Evolutionary conservation across 2,888 invertebrate species (phyloP).

Genomic region (Hydriomena furcata): DNA sequence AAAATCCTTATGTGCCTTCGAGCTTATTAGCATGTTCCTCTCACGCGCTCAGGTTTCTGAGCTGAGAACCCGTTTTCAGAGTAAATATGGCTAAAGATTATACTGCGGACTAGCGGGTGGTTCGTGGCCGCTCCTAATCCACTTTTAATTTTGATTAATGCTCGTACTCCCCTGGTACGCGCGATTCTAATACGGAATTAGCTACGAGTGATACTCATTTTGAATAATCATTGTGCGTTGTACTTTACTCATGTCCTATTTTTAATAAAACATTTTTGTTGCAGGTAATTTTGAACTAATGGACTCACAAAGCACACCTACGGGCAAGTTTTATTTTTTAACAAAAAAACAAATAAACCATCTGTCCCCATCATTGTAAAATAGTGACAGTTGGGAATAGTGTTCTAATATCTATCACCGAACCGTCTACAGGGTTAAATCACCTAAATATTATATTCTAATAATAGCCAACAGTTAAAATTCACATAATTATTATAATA

Average conservation of each 20-base stretch:
- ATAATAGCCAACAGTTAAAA: too few relatives aligned
- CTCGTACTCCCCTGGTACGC: constrained; percentile 52
- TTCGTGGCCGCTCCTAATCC: constrained; percentile 61
- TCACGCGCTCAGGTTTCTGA: too few relatives aligned
- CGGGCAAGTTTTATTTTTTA: too few relatives aligned
- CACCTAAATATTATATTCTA: too few relatives aligned
- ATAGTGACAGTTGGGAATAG: too few relatives aligned
- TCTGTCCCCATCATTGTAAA: neutral
- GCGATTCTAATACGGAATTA: constrained; percentile 44
- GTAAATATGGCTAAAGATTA: constrained; percentile 17
- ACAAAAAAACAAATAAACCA: too few relatives aligned
- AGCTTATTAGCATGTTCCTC: too few relatives aligned
- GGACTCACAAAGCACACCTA: too few relatives aligned
- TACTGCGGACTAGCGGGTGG: constrained; percentile 36
- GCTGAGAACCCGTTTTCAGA: constrained; percentile 1
- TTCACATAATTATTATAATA: too few relatives aligned
- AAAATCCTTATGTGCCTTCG: too few relatives aligned
- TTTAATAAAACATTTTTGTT: constrained; percentile 8
- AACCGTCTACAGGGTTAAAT: too few relatives aligned
- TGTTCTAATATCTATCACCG: too few relatives aligned
- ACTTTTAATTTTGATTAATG: constrained; percentile 82
- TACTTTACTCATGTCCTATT: neutral
- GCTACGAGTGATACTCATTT: constrained; percentile 21
- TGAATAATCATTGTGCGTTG: constrained; percentile 16
- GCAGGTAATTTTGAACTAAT: constrained; percentile 12